Conservation (phyloP, 2,113 vertebrate species). For the Neofelis nebulosa region DNA sequence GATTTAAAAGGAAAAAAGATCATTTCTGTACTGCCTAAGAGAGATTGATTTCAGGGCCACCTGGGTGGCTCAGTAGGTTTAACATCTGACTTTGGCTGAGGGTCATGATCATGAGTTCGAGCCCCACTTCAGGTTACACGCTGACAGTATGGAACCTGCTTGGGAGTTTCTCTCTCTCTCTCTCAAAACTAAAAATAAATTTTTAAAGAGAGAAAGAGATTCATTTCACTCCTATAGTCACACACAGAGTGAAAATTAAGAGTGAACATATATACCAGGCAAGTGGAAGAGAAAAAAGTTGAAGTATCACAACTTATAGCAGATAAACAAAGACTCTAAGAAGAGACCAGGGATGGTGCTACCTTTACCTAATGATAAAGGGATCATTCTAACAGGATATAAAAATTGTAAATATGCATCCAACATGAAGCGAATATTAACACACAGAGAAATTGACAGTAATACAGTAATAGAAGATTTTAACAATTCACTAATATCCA, state of each 20-base stretch:
- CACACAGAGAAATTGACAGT: neutral
- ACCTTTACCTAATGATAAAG: neutral
- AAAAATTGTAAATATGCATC: neutral
- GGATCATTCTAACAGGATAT: neutral
- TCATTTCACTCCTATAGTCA: neutral
- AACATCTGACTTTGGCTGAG: no score
- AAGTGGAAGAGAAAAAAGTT: neutral
- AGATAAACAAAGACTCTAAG: neutral
- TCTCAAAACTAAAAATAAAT: no score
- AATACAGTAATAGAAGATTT: neutral
- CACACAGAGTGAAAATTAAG: neutral
- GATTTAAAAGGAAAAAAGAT: neutral
- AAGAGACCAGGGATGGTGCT: neutral
- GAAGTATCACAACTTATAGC: neutral
- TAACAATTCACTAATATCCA: neutral
- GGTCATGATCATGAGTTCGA: no score
- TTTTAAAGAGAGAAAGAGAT: neutral
- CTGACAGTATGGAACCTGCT: no score
- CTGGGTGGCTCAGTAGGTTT: no score
- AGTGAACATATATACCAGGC: neutral
- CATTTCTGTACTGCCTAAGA: neutral
- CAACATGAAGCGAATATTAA: neutral
- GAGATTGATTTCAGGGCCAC: neutral
- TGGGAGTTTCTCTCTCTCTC: no score
- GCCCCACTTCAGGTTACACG: no score